Percentiles rank a stretch among this genome's conserved stretches.
Evolutionary conservation across 2,888 invertebrate species (phyloP).

Genomic region (Dichetophora obliterata): DNA sequence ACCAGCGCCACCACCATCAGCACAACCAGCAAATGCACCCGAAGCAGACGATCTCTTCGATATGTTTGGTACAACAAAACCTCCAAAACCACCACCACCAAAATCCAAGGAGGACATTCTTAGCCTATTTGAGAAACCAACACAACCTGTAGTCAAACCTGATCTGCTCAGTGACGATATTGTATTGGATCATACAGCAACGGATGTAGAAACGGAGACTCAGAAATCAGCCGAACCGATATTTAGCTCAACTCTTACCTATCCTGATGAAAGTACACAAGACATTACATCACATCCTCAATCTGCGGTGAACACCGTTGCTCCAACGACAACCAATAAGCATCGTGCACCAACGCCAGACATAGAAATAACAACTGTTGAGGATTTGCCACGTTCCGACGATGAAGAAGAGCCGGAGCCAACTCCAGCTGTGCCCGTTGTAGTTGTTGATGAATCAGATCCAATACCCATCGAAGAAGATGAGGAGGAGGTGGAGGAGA

Average conservation of each 20-base stretch:
- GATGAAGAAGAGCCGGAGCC: slow-evolving; percentile 66
- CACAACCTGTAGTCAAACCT: slow-evolving; percentile 66
- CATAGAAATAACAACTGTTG: slow-evolving; percentile 69
- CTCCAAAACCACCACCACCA: slow-evolving; percentile 71
- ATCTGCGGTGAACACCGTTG: slow-evolving; percentile 61
- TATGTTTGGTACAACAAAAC: slow-evolving; percentile 71
- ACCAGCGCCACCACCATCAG: slow-evolving; percentile 61
- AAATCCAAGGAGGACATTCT: slow-evolving; percentile 75
- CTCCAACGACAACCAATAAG: slow-evolving; percentile 53
- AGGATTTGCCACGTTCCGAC: slow-evolving; percentile 67
- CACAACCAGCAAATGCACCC: slow-evolving; percentile 45
- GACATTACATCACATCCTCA: slow-evolving; percentile 67
- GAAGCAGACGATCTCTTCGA: slow-evolving; percentile 73
- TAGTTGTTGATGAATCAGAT: slow-evolving; percentile 37
- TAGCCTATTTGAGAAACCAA: slow-evolving; percentile 71
- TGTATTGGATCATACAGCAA: slow-evolving; percentile 52
- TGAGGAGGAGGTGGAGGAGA: slow-evolving; percentile 41
- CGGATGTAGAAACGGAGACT: slow-evolving; percentile 24
- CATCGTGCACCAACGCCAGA: slow-evolving; percentile 68
- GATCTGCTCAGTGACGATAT: slow-evolving; percentile 76
- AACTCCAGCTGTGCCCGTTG: slow-evolving; percentile 44
- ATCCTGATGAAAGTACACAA: slow-evolving; percentile 67
- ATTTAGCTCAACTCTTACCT: slow-evolving; percentile 63
- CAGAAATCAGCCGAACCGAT: slow-evolving; percentile 57
- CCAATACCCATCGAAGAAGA: slow-evolving; percentile 39